Evolutionary conservation across 30 jellyfish, hydroid and myxozoan species (phyloP).

Genomic region (Nemopilema nomurai): DNA sequence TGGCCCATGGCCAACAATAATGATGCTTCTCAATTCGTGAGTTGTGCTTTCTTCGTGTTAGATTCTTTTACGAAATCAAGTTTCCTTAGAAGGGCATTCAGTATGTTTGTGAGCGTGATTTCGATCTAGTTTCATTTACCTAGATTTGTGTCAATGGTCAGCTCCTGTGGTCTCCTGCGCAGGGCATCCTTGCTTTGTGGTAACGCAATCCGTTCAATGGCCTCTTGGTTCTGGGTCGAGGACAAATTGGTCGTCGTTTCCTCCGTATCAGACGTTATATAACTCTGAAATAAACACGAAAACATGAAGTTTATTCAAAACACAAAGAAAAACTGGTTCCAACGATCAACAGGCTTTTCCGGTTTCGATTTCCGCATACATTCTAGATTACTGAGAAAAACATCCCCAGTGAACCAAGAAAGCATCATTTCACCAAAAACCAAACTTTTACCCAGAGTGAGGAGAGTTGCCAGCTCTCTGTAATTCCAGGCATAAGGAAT

Average conservation of each 20-base stretch:
- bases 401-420: too few relatives aligned
- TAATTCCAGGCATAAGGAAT: too few relatives aligned
- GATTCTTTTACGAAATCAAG: neutral
- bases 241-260: slow-evolving; percentile 9
- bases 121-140: neutral
- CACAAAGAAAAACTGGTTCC: too few relatives aligned
- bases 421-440: too few relatives aligned
- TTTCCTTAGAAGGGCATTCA: neutral
- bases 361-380: too few relatives aligned
- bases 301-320: neutral
- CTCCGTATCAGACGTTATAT: slow-evolving; percentile 10
- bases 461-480: too few relatives aligned
- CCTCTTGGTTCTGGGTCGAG: slow-evolving; percentile 3
- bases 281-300: neutral
- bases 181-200: neutral
- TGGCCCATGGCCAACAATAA: too few relatives aligned
- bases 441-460: too few relatives aligned
- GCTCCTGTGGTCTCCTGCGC: slow-evolving; percentile 10
- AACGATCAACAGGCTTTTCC: too few relatives aligned
- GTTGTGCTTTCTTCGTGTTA: too few relatives aligned
- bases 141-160: slow-evolving; percentile 2
- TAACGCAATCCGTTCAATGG: slow-evolving; percentile 3
- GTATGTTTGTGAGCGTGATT: neutral
- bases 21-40: too few relatives aligned
- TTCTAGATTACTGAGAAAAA: too few relatives aligned